phyloP scores from a whole-genome alignment of 2,113 vertebrate genomes.

The Cairina moschata region DNA sequence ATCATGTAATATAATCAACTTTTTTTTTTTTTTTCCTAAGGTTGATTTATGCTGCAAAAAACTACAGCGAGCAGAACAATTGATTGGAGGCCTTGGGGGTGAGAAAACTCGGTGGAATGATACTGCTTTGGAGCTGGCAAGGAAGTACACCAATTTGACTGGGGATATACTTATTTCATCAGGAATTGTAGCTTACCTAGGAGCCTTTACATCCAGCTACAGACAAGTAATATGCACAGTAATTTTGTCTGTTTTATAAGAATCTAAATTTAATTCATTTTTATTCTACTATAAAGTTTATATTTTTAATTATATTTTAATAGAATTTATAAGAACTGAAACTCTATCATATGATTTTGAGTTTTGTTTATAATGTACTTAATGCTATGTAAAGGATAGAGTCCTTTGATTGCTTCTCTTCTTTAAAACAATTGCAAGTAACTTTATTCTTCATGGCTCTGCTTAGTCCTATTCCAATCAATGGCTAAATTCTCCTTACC shows the following conservation, averaged over 20 bases:
- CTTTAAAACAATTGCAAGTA: background rate
- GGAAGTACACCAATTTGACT: slow-evolving; percentile 82
- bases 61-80: slow-evolving; percentile 83
- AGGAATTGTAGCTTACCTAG: slow-evolving; percentile 86
- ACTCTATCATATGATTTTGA: background rate
- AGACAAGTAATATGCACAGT: slow-evolving; percentile 77
- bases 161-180: slow-evolving; percentile 89
- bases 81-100: slow-evolving; percentile 89
- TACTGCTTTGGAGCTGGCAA: slow-evolving; percentile 80
- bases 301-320: background rate
- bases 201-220: slow-evolving; percentile 88
- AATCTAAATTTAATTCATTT: background rate
- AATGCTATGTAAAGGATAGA: background rate
- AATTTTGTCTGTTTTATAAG: background rate
- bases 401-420: background rate
- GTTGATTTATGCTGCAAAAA: slow-evolving; percentile 90
- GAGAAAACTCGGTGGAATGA: slow-evolving; percentile 88
- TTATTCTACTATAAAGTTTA: background rate
- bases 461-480: background rate
- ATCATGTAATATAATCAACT: background rate
- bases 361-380: background rate
- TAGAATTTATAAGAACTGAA: background rate
- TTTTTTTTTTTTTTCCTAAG: slow-evolving; percentile 59
- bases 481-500: background rate
- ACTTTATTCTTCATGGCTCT: background rate